Conservation (phyloP, 2,888 invertebrate species). For the Balanococcus diminutus region DNA sequence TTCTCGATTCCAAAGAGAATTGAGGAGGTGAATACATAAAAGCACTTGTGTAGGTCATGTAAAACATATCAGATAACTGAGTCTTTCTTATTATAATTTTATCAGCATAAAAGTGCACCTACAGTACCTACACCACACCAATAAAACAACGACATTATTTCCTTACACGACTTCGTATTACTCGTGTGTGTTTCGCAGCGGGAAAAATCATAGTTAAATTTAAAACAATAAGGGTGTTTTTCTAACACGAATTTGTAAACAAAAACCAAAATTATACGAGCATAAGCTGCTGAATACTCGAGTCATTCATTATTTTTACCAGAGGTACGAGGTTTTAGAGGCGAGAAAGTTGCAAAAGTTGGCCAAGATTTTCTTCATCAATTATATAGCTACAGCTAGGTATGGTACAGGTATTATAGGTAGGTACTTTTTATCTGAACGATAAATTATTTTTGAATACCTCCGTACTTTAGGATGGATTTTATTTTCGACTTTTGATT, state of each 20-base stretch:
- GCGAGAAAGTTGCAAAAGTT: background rate
- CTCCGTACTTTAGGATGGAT: no score
- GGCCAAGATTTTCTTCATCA: background rate
- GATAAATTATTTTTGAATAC: no score
- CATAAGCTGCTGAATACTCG: background rate
- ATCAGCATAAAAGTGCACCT: background rate
- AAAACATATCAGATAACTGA: background rate
- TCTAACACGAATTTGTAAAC: background rate
- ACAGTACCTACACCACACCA: background rate
- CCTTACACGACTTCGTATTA: background rate
- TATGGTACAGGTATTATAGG: no score
- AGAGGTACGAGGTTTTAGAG: background rate
- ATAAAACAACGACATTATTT: background rate
- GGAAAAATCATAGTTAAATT: background rate
- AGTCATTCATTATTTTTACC: background rate
- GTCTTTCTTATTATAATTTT: background rate
- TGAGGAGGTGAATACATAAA: background rate
- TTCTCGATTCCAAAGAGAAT: background rate
- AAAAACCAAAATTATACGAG: background rate
- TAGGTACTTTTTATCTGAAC: no score
- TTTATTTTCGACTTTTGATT: no score
- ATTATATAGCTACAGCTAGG: no score
- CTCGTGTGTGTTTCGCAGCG: background rate
- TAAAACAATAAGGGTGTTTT: background rate
- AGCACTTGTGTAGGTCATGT: no score